Evolutionary conservation across 2,797 vertebrate genomes (phyloP).

Genomic region (Sebastes paucispinis): DNA sequence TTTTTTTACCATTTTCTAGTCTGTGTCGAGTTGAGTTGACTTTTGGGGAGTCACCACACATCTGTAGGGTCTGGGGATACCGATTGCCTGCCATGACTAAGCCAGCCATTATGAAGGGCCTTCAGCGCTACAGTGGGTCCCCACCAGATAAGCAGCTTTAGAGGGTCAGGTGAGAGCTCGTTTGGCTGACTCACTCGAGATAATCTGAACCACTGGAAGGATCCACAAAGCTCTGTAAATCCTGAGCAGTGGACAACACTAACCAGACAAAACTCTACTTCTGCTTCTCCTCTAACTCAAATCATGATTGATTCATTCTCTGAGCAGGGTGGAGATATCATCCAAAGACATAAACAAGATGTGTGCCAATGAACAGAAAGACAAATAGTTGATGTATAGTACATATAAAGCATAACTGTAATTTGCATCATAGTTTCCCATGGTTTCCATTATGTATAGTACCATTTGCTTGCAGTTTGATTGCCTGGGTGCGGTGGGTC

Average conservation of each 20-base stretch:
- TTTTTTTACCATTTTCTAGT: not conserved
- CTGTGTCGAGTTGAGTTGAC: conserved; percentile 6
- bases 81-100: conserved; percentile 49
- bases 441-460: not conserved
- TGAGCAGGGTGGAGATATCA: not conserved
- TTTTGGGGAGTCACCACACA: conserved; percentile 30
- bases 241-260: conserved; percentile 19
- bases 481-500: not conserved
- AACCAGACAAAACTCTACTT: conserved; percentile 14
- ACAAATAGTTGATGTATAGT: not conserved
- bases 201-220: conserved; percentile 68
- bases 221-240: conserved; percentile 41
- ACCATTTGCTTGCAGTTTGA: not conserved
- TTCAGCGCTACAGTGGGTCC: conserved; percentile 43
- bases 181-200: conserved; percentile 54
- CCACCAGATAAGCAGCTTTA: conserved; percentile 67
- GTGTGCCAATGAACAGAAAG: not conserved
- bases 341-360: not conserved
- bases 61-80: conserved; percentile 27
- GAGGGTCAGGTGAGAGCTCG: conserved; percentile 63
- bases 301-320: not conserved
- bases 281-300: not conserved
- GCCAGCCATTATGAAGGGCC: conserved; percentile 58
- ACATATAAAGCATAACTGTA: not conserved
- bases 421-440: not conserved